These are phyloP conservation scores for Notothenia coriiceps DNA, from an alignment of 2,113 vertebrate species.

Conservation along the genomic window DNA sequence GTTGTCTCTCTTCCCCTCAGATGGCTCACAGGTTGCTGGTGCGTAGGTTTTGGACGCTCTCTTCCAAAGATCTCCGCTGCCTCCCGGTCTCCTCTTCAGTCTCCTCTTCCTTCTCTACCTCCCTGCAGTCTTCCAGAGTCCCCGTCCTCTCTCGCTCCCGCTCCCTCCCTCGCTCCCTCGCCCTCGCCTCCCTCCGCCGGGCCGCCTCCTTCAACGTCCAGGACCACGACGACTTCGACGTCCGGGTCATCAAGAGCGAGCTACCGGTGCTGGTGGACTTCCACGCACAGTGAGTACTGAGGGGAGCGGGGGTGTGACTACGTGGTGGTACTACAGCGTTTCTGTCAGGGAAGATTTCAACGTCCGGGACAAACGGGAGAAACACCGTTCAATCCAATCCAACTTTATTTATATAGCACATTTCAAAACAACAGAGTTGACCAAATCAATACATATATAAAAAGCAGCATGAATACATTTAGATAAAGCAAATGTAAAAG, in stretches of 20 bases:
- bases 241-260: conserved; percentile 92
- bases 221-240: conserved; percentile 93
- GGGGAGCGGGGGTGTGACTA: background rate
- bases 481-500: no score
- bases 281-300: conserved; percentile 92
- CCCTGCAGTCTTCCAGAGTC: conserved; percentile 32
- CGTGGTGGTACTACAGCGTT: background rate
- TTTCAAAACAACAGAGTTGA: no score
- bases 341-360: no score
- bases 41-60: conserved; percentile 80
- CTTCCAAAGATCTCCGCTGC: conserved; percentile 61
- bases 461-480: no score
- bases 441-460: no score
- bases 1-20: conserved; percentile 69
- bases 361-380: no score
- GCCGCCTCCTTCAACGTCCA: conserved; percentile 91
- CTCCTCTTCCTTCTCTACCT: conserved; percentile 46
- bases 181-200: conserved; percentile 47
- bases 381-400: no score
- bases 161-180: conserved; percentile 38
- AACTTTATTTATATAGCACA: no score
- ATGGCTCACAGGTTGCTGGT: conserved; percentile 91
- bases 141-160: conserved; percentile 64
- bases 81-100: conserved; percentile 15
- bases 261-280: conserved; percentile 95